These are phyloP conservation scores for Ahaetulla prasina DNA, from an alignment of 2,113 vertebrate species.

Conservation along the genomic window DNA sequence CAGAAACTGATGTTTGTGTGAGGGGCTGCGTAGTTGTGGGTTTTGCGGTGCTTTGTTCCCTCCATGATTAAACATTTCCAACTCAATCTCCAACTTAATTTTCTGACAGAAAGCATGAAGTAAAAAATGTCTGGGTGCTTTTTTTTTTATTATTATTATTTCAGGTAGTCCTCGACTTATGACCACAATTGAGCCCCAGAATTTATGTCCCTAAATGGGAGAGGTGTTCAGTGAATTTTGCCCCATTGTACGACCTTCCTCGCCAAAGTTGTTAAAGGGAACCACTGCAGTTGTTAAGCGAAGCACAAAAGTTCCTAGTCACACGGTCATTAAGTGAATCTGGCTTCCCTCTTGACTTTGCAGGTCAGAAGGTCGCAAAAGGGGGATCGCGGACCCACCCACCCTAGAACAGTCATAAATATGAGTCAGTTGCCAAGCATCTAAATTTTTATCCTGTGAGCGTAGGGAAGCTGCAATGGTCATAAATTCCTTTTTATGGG, in stretches of 20 bases:
- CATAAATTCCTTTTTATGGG: not conserved
- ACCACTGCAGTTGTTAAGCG: not conserved
- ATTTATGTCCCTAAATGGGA: too few species aligned
- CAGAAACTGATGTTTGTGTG: not conserved
- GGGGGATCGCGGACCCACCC: not conserved
- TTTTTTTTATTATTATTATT: too few species aligned
- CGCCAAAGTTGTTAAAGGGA: not conserved
- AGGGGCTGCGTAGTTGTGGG: not conserved
- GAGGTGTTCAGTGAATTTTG: too few species aligned
- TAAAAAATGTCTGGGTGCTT: not conserved
- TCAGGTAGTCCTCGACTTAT: too few species aligned
- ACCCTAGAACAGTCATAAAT: too few species aligned
- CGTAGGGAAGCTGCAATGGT: not conserved
- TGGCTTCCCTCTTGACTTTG: not conserved
- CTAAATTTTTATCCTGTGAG: not conserved
- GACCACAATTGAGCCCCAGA: too few species aligned
- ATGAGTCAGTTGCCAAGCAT: not conserved
- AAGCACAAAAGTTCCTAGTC: too few species aligned
- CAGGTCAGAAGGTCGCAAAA: not conserved
- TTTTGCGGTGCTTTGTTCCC: not conserved
- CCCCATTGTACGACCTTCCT: too few species aligned
- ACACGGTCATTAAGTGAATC: not conserved
- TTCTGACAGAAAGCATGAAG: not conserved
- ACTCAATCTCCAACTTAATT: not conserved
- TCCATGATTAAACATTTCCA: not conserved